Conservation (phyloP, 2,113 vertebrate genomes). For the Mohoua ochrocephala region DNA sequence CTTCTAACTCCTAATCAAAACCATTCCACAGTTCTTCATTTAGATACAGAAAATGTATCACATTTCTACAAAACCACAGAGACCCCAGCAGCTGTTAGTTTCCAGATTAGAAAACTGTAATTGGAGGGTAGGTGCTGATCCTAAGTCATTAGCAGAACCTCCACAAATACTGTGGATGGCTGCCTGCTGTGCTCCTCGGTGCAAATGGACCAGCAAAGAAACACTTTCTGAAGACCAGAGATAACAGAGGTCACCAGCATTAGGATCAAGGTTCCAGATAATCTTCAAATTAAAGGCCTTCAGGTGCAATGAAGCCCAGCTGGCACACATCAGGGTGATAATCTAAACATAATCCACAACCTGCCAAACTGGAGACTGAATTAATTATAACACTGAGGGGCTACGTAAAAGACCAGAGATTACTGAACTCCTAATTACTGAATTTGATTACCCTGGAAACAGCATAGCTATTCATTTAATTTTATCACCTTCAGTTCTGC, state of each 20-base stretch:
- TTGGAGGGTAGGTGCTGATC: neutral
- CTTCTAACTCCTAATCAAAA: neutral
- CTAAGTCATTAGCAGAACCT: neutral
- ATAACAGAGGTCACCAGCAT: slow-evolving; percentile 32
- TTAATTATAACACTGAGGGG: neutral
- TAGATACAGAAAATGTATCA: neutral
- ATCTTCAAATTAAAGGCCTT: slow-evolving; percentile 30
- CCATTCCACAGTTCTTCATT: neutral
- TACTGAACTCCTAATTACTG: neutral
- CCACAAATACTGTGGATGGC: neutral
- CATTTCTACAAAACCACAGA: neutral
- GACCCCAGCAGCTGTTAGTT: neutral
- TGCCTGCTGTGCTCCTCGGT: neutral
- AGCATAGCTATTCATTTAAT: neutral
- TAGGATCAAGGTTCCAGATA: neutral
- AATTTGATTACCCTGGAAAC: slow-evolving; percentile 15
- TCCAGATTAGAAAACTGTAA: slow-evolving; percentile 8
- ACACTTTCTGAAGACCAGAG: slow-evolving; percentile 13
- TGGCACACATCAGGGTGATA: neutral
- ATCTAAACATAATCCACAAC: slow-evolving; percentile 11
- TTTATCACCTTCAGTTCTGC: neutral
- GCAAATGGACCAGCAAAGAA: neutral
- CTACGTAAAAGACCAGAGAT: neutral
- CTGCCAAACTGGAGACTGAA: neutral
- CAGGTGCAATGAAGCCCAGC: slow-evolving; percentile 12